Evolutionary conservation across 1,140 invertebrate species (phyloP).

Genomic region (Drosophila erecta): DNA sequence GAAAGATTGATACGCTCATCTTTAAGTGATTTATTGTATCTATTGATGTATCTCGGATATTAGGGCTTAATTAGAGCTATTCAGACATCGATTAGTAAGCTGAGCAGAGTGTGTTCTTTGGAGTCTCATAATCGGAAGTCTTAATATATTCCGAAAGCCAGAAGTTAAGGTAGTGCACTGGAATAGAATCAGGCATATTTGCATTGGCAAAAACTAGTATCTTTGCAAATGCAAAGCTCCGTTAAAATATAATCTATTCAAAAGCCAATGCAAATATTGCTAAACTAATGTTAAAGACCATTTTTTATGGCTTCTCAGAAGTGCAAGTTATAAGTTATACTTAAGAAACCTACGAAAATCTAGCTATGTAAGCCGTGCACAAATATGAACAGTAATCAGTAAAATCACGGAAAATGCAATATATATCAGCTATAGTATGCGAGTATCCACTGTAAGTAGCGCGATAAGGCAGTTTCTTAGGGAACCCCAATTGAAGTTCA

Average conservation of each 20-base stretch:
- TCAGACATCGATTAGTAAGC: too few species aligned
- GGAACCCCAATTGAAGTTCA: conserved; percentile 4
- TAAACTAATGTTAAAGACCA: not conserved
- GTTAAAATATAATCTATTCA: not conserved
- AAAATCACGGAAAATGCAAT: not conserved
- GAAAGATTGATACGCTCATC: conserved; percentile 7
- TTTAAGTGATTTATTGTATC: not conserved
- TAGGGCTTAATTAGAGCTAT: too few species aligned
- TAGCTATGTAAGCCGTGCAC: not conserved
- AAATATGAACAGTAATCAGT: not conserved
- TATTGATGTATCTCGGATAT: too few species aligned
- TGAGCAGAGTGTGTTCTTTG: too few species aligned
- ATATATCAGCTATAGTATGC: not conserved
- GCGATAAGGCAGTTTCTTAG: not conserved
- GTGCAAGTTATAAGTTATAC: too few species aligned
- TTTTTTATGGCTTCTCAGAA: not conserved
- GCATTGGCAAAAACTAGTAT: not conserved
- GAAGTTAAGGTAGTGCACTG: not conserved
- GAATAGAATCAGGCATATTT: not conserved
- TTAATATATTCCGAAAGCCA: too few species aligned
- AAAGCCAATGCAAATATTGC: not conserved
- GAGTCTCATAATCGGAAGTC: too few species aligned
- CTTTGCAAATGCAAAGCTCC: not conserved
- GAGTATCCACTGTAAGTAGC: not conserved
- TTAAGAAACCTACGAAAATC: not conserved